These are phyloP conservation scores for Drosophila koepferae DNA, from an alignment of 2,888 invertebrate genomes.

Conservation along the genomic window DNA sequence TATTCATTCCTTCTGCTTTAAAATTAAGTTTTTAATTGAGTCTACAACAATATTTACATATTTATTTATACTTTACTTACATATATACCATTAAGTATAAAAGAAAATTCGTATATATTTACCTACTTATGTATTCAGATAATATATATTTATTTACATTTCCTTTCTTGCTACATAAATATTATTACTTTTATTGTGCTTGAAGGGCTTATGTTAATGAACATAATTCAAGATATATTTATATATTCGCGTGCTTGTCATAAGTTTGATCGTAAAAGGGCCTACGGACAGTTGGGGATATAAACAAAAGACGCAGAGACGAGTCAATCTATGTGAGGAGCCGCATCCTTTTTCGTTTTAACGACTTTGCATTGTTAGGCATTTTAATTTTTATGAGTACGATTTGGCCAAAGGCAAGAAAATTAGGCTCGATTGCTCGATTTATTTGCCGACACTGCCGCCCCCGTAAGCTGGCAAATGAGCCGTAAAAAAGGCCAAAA, in stretches of 20 bases:
- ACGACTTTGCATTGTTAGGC: conserved; percentile 51
- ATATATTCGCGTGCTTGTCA: background rate
- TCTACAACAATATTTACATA: too few species aligned
- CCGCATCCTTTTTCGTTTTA: conserved; percentile 57
- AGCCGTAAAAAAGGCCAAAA: conserved; percentile 71
- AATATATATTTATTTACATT: background rate
- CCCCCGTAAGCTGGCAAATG: conserved; percentile 62
- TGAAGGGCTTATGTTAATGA: conserved; percentile 11
- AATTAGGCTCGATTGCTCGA: conserved; percentile 76
- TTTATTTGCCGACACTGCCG: conserved; percentile 52
- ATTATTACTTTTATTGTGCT: conserved; percentile 10
- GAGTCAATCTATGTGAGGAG: background rate
- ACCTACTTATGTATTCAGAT: too few species aligned
- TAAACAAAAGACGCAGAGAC: conserved; percentile 1
- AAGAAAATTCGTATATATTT: too few species aligned
- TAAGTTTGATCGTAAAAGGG: conserved; percentile 10
- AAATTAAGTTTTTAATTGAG: too few species aligned
- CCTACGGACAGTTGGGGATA: background rate
- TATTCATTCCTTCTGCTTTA: too few species aligned
- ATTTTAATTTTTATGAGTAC: conserved; percentile 74
- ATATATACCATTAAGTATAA: too few species aligned
- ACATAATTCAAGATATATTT: conserved; percentile 7
- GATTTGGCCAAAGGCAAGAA: conserved; percentile 62
- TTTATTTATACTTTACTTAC: too few species aligned
- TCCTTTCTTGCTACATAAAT: background rate